phyloP scores from a whole-genome alignment of 2,113 vertebrate genomes.

The human (Homo sapiens) region GRCh38 chr2:225733001-225733500 shows the following conservation, averaged over 20 bases:
- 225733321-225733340: background rate
- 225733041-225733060: background rate
- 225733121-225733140: background rate
- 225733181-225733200: background rate
- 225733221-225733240: background rate
- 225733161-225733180: background rate
- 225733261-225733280: background rate
- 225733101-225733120: background rate
- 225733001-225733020: background rate
- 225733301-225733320: background rate
- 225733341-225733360: background rate
- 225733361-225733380: background rate
- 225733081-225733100: background rate
- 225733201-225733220: background rate
- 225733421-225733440: background rate
- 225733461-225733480: slow-evolving; percentile 28
- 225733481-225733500: background rate
- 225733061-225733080: background rate
- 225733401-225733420: background rate
- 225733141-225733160: background rate
- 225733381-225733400: background rate
- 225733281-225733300: background rate
- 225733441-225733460: slow-evolving; percentile 10
- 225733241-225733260: background rate
- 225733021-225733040: background rate